phyloP scores from a whole-genome alignment of 2,888 invertebrate species.

The Crossocerus cetratus region DNA sequence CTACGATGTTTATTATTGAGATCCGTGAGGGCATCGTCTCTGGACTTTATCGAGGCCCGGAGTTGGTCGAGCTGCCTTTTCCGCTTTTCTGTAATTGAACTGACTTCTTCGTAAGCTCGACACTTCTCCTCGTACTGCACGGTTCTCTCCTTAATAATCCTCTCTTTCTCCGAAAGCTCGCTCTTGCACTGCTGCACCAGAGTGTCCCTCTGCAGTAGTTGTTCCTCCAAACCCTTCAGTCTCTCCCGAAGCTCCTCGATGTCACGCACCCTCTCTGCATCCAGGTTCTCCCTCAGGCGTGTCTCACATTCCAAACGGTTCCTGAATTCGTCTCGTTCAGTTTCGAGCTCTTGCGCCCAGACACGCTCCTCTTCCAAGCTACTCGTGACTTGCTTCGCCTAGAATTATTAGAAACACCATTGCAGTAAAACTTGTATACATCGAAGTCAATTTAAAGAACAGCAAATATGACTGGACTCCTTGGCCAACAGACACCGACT shows the following conservation, averaged over 20 bases:
- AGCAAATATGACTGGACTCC: background rate
- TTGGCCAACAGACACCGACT: too few relatives aligned
- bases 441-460: too few relatives aligned
- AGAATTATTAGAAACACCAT: background rate
- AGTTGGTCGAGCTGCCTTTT: conserved; percentile 77
- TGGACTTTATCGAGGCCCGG: conserved; percentile 73
- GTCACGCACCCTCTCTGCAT: conserved; percentile 61
- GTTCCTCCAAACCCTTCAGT: conserved; percentile 68
- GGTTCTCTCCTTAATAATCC: conserved; percentile 68
- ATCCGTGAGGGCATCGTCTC: conserved; percentile 77
- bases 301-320: conserved; percentile 67
- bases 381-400: conserved; percentile 70
- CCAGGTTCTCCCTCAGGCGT: conserved; percentile 62
- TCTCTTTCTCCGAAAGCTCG: conserved; percentile 69
- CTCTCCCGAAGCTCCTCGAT: conserved; percentile 65
- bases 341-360: conserved; percentile 72
- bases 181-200: conserved; percentile 67
- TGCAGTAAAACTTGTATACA: too few relatives aligned
- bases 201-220: conserved; percentile 72
- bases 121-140: conserved; percentile 67
- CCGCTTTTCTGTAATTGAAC: conserved; percentile 73
- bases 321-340: conserved; percentile 69
- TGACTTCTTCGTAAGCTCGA: conserved; percentile 68
- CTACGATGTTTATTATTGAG: conserved; percentile 76
- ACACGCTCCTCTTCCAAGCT: conserved; percentile 71